Evolutionary conservation across 2,797 vertebrate species (phyloP), one percentile per base, ranked within the genome.

Genomic region (Chelmon rostratus): DNA sequence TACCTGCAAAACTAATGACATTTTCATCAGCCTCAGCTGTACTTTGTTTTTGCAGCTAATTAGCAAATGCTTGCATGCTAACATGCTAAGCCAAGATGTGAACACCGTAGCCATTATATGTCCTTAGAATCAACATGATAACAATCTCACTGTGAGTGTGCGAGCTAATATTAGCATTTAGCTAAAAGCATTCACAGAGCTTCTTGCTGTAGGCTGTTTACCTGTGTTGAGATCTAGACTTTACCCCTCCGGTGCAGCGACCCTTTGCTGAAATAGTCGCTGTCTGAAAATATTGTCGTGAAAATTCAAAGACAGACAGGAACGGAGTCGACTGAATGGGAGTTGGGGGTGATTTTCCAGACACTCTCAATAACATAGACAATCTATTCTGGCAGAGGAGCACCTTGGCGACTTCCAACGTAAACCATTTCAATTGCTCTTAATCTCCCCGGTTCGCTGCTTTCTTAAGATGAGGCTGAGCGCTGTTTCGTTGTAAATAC

Each of bases 311-410:
- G 90, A 92, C 91, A 77, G 78, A 83, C 73, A 77, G 85, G 86
- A 88, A 90, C 79, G 73, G 75, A 86, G 83, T 69, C n/a, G 33
- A 79, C 80, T 82, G 63, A 81, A 82, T 63, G 23, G 49, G 74
- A 81, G 68, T 65, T n/a, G 65, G 82, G 86, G 67, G 82, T 79
- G 44, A 73, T 90, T 94, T 94, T 94, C 93, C 93, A 96, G 95
- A 95, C 94, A 89, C 78, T 83, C 93, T 93, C 52, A 91, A 93
- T 84, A 95, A 95, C 93, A 95, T 31, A 86, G 87, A 90, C 87
- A 90, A 93, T 91, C 87, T 92, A 71, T 83, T 84, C 91, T 94
- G 93, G 93, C 93, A 83, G 76, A 52, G 81, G 63, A 38, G 72
- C 80, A 77, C 62, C 72, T 85, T 72, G 76, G 68, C 73, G 71